These are phyloP conservation scores for Listronotus bonariensis DNA, from an alignment of 1,140 invertebrate genomes.

Conservation along the genomic window DNA sequence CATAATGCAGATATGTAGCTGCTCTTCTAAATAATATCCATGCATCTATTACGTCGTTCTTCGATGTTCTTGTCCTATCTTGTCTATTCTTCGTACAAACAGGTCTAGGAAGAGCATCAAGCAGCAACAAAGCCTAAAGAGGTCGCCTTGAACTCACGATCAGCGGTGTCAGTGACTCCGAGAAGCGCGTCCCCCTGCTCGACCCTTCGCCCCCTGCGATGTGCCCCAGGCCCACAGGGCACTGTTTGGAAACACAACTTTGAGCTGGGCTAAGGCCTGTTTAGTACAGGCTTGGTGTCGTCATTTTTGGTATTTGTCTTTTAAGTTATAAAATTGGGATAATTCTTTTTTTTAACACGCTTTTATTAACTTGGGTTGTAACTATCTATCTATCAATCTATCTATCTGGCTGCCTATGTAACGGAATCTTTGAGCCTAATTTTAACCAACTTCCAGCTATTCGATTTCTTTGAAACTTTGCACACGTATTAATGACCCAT, in stretches of 20 bases:
- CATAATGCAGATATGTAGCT: too few species aligned
- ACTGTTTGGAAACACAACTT: slow-evolving; percentile 13
- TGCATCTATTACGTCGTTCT: too few species aligned
- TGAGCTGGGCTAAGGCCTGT: neutral
- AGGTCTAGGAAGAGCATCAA: slow-evolving; percentile 18
- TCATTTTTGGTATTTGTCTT: neutral
- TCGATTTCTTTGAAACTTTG: too few species aligned
- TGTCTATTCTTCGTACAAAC: slow-evolving; percentile 15
- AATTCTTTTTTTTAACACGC: too few species aligned
- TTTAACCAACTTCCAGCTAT: too few species aligned
- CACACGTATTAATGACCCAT: too few species aligned
- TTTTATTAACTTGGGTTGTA: too few species aligned
- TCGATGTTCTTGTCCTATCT: neutral
- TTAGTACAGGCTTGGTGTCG: neutral
- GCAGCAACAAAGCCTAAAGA: slow-evolving; percentile 28
- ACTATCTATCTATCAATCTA: too few species aligned
- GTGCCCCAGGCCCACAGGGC: slow-evolving; percentile 8
- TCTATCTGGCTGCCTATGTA: too few species aligned
- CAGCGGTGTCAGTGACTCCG: slow-evolving; percentile 29
- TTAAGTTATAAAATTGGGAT: neutral
- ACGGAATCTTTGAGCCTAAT: too few species aligned
- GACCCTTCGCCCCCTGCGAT: slow-evolving; percentile 13
- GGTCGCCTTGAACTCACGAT: slow-evolving; percentile 28
- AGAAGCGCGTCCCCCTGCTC: neutral
- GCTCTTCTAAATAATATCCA: too few species aligned